Evolutionary conservation across 2,797 vertebrate species (phyloP).

Genomic region (Amazonetta brasiliensis): DNA sequence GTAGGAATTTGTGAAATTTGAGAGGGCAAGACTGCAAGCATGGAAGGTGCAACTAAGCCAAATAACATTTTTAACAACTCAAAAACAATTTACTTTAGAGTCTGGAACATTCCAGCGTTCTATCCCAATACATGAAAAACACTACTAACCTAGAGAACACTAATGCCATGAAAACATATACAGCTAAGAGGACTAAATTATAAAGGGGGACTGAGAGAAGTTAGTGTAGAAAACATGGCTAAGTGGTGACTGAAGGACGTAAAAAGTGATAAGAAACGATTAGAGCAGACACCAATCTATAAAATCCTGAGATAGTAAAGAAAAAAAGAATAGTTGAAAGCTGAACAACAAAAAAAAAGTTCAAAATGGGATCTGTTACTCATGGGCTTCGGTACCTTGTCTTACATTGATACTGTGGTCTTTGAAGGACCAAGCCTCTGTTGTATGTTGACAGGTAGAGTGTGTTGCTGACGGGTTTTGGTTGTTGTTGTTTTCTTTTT

Average conservation of each 20-base stretch:
- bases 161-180: background rate
- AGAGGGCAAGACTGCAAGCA: background rate
- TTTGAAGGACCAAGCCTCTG: background rate
- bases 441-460: background rate
- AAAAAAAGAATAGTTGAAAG: background rate
- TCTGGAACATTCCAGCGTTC: background rate
- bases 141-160: background rate
- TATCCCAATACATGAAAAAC: background rate
- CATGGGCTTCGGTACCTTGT: background rate
- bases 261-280: background rate
- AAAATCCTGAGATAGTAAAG: background rate
- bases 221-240: background rate
- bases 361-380: background rate
- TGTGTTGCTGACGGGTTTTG: background rate
- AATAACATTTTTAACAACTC: background rate
- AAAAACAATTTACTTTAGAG: background rate
- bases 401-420: background rate
- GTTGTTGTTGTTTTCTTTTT: background rate
- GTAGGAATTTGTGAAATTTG: background rate
- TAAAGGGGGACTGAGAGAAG: background rate
- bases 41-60: background rate
- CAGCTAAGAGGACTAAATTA: background rate
- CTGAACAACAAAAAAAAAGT: accelerated
- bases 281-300: background rate
- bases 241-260: background rate